These are phyloP conservation scores for Rhabdomys pumilio DNA, from an alignment of 2,797 vertebrate genomes.

Conservation along the genomic window DNA sequence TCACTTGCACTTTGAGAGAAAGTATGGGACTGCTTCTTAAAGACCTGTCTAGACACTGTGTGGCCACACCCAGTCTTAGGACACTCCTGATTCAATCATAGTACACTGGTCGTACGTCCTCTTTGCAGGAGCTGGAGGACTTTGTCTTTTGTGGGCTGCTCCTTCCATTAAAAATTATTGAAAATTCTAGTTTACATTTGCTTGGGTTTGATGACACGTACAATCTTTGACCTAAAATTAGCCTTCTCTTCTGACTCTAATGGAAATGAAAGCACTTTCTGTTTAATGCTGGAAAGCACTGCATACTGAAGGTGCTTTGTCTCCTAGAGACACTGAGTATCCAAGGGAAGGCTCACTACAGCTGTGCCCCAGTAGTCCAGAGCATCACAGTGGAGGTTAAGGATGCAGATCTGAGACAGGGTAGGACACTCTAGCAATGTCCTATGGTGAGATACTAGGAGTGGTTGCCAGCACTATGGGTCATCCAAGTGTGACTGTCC, in stretches of 20 bases:
- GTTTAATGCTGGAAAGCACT: not conserved
- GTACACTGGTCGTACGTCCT: no score
- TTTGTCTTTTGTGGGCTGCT: not conserved
- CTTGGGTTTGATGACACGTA: not conserved
- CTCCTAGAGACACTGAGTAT: not conserved
- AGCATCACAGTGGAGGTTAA: rapidly evolving
- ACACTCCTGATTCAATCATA: not conserved
- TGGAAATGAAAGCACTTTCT: not conserved
- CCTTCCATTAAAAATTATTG: not conserved
- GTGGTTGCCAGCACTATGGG: not conserved
- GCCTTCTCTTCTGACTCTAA: not conserved
- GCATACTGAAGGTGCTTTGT: rapidly evolving
- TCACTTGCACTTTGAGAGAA: no score
- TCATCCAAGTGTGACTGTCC: no score
- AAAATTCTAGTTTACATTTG: not conserved
- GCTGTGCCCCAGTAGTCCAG: rapidly evolving
- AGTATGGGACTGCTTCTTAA: not conserved
- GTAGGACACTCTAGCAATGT: not conserved
- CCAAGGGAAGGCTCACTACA: not conserved
- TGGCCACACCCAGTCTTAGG: not conserved
- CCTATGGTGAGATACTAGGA: not conserved
- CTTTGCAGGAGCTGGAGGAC: not conserved
- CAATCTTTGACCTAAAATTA: not conserved
- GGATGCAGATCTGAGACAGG: not conserved
- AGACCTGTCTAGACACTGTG: not conserved